Evolutionary conservation across 2,888 invertebrate genomes (phyloP).

Genomic region (Tinea trinotella): DNA sequence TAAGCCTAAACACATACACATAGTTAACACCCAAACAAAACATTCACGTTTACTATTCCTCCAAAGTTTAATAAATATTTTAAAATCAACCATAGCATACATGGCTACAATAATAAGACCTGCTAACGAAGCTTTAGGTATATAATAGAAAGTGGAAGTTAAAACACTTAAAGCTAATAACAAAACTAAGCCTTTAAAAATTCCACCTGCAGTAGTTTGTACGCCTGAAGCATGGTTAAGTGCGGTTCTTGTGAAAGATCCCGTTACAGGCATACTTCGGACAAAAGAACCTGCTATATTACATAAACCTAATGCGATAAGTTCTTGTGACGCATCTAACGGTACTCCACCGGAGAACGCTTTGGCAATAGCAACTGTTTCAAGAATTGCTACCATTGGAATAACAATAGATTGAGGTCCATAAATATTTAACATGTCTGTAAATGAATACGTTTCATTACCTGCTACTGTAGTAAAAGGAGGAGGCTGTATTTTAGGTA

Average conservation of each 20-base stretch:
- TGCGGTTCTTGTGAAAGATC: slow-evolving; percentile 90
- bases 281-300: slow-evolving; percentile 89
- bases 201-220: slow-evolving; percentile 85
- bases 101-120: slow-evolving; percentile 93
- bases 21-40: slow-evolving; percentile 38
- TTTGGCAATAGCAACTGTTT: slow-evolving; percentile 82
- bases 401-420: slow-evolving; percentile 75
- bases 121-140: slow-evolving; percentile 89
- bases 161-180: slow-evolving; percentile 84
- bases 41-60: slow-evolving; percentile 77
- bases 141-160: slow-evolving; percentile 86
- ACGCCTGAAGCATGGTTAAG: slow-evolving; percentile 93
- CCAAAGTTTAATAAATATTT: slow-evolving; percentile 78
- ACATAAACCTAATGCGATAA: slow-evolving; percentile 88
- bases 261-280: slow-evolving; percentile 89
- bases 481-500: slow-evolving; percentile 78
- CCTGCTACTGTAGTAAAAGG: slow-evolving; percentile 76
- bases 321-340: slow-evolving; percentile 91
- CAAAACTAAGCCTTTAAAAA: slow-evolving; percentile 81
- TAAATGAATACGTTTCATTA: slow-evolving; percentile 73
- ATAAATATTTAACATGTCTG: slow-evolving; percentile 74
- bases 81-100: slow-evolving; percentile 85
- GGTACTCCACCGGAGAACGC: slow-evolving; percentile 83
- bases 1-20: slow-evolving; percentile 35
- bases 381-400: slow-evolving; percentile 79